These are phyloP conservation scores for Thunnus albacares DNA, from an alignment of 2,797 vertebrate species.

Conservation along the genomic window DNA sequence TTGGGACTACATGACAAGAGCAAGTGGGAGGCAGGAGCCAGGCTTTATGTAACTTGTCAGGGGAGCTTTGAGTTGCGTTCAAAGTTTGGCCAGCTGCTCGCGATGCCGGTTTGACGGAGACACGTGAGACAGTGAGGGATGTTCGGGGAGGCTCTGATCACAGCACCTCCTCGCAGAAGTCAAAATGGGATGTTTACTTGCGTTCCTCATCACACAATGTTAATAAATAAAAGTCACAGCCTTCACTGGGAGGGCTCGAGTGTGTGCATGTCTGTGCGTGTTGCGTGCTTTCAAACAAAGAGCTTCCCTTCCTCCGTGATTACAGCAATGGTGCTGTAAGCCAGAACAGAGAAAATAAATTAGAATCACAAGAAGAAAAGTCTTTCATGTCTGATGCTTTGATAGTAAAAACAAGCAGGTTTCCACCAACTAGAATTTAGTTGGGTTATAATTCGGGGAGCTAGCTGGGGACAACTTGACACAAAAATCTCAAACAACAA, in stretches of 20 bases:
- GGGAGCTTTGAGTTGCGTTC: constrained; percentile 52
- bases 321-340: constrained; percentile 66
- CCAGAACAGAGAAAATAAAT: constrained; percentile 78
- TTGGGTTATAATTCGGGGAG: constrained; percentile 51
- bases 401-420: constrained; percentile 78
- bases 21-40: constrained; percentile 66
- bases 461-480: constrained; percentile 67
- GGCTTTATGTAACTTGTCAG: constrained; percentile 61
- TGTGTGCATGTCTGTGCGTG: constrained; percentile 18
- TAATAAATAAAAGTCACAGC: constrained; percentile 77
- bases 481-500: constrained; percentile 55
- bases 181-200: constrained; percentile 78
- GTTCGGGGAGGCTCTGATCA: constrained; percentile 67
- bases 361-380: constrained; percentile 68
- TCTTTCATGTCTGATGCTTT: constrained; percentile 82
- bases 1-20: constrained; percentile 55
- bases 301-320: constrained; percentile 74
- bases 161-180: constrained; percentile 71
- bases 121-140: constrained; percentile 46
- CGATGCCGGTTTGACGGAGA: constrained; percentile 43
- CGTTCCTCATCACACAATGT: constrained; percentile 67
- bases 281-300: constrained; percentile 73
- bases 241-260: constrained; percentile 56
- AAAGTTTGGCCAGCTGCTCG: constrained; percentile 52
- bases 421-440: constrained; percentile 68